These are phyloP conservation scores for Taeniopygia guttata DNA, from an alignment of 2,797 vertebrate genomes.

Conservation along the genomic window DNA sequence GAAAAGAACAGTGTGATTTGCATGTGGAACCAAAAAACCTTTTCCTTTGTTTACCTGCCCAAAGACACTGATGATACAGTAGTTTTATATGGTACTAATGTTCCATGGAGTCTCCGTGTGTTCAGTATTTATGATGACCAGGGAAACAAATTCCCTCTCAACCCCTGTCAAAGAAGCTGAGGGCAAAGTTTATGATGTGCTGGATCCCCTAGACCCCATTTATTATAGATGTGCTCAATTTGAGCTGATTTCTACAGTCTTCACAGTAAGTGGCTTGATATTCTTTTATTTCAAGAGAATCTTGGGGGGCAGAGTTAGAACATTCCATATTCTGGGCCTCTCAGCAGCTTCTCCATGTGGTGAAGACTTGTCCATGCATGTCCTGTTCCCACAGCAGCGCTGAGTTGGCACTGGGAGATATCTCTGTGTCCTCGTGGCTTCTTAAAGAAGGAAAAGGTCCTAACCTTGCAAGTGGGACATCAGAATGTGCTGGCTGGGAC, in stretches of 20 bases:
- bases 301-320: background rate
- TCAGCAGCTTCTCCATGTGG: background rate
- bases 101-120: background rate
- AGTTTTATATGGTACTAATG: background rate
- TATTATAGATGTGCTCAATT: background rate
- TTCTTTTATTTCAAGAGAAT: background rate
- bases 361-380: background rate
- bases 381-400: background rate
- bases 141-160: background rate
- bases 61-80: background rate
- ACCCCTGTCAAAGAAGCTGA: background rate
- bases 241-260: background rate
- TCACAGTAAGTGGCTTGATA: background rate
- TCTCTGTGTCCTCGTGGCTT: background rate
- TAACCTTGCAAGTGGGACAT: background rate
- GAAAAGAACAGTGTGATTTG: background rate
- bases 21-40: background rate
- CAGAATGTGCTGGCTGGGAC: background rate
- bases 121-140: background rate
- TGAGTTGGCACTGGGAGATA: fast-evolving
- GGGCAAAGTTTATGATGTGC: background rate
- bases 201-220: background rate
- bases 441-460: background rate
- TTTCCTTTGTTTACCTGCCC: background rate
- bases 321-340: background rate